Evolutionary conservation across 2,113 vertebrate species (phyloP).

Genomic region (Cyprinodon variegatus): DNA sequence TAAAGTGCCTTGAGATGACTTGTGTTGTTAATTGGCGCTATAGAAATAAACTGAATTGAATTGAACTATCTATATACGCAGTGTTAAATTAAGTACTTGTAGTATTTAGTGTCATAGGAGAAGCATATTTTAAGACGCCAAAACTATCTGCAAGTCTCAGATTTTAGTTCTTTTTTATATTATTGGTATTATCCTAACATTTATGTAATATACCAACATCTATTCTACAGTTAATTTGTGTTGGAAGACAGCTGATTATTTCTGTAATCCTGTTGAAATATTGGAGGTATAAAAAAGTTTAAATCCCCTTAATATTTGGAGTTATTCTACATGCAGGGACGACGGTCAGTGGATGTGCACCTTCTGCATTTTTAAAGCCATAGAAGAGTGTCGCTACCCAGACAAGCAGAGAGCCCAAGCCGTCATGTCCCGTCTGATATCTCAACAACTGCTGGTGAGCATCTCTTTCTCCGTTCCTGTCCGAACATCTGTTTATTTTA

Average conservation of each 20-base stretch:
- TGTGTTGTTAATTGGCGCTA: no score
- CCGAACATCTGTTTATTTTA: background rate
- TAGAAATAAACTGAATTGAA: no score
- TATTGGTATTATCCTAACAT: no score
- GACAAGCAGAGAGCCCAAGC: constrained; percentile 4
- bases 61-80: no score
- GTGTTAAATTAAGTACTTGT: no score
- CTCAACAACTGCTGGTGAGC: constrained; percentile 63
- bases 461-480: background rate
- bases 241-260: background rate
- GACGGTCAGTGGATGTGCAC: constrained; percentile 63
- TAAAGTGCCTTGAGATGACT: no score
- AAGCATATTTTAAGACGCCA: background rate
- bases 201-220: background rate
- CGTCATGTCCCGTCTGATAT: constrained; percentile 30
- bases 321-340: constrained; percentile 50
- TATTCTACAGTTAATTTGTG: background rate
- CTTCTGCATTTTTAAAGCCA: constrained; percentile 57
- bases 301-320: background rate
- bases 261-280: no score
- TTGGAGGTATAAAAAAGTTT: background rate
- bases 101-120: no score
- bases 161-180: no score
- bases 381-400: background rate
- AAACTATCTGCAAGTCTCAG: background rate